A percentile compares a stretch with the other conserved stretches of the same genome.
phyloP scores from a whole-genome alignment of 1,140 invertebrate genomes.

The Cyrtorhinus lividipennis region DNA sequence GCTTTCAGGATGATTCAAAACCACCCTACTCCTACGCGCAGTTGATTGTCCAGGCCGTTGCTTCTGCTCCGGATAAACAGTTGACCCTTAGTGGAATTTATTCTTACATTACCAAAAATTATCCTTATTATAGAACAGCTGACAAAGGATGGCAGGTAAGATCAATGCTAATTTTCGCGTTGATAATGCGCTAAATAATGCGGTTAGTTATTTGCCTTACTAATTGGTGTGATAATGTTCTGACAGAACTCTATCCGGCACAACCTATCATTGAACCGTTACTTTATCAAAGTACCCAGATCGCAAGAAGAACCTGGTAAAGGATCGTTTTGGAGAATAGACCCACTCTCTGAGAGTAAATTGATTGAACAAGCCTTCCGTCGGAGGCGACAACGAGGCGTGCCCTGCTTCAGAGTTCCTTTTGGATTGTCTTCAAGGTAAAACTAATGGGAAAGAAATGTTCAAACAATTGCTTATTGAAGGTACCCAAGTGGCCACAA shows the following conservation, averaged over 20 bases:
- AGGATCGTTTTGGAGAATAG: constrained; percentile 96
- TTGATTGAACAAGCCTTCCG: constrained; percentile 93
- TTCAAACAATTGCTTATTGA: too few relatives aligned
- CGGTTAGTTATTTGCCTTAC: too few relatives aligned
- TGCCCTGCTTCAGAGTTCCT: constrained; percentile 81
- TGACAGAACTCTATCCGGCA: constrained; percentile 90
- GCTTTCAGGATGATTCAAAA: constrained; percentile 67
- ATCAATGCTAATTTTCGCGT: too few relatives aligned
- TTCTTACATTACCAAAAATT: constrained; percentile 96
- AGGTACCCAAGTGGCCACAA: too few relatives aligned
- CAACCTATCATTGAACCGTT: constrained; percentile 94
- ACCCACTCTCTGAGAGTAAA: constrained; percentile 87
- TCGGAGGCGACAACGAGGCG: constrained; percentile 73
- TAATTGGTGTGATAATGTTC: constrained; percentile 10
- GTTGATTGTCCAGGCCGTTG: constrained; percentile 94
- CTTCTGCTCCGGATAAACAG: constrained; percentile 86
- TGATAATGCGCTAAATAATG: too few relatives aligned
- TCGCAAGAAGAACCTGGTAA: constrained; percentile 96
- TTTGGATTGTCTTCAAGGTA: constrained; percentile 82
- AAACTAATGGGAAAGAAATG: background rate
- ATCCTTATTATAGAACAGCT: constrained; percentile 93
- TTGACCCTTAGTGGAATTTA: constrained; percentile 97
- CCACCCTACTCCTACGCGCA: constrained; percentile 97
- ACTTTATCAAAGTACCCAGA: constrained; percentile 92
- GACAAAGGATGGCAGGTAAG: constrained; percentile 97